Conservation (phyloP, 2,797 vertebrate species). For the Chlorospingus semifuscus region DNA sequence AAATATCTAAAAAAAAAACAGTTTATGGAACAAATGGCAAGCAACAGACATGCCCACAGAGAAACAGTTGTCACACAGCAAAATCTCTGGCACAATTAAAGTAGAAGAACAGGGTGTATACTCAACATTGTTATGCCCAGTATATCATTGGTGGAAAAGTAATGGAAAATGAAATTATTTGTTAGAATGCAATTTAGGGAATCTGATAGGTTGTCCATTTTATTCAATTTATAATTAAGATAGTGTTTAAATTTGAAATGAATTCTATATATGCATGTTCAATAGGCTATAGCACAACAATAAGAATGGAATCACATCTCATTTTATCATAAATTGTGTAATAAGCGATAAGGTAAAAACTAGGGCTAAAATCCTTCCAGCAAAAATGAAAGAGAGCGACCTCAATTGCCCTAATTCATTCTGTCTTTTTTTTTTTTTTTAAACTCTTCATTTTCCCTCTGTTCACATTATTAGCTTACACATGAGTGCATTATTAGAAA, state of each 20-base stretch:
- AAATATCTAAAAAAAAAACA: neutral
- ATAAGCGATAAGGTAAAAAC: conserved; percentile 97
- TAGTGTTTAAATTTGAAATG: conserved; percentile 87
- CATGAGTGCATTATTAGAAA: conserved; percentile 88
- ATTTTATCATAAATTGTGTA: conserved; percentile 94
- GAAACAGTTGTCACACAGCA: conserved; percentile 55
- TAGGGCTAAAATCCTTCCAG: conserved; percentile 87
- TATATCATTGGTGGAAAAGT: conserved; percentile 75
- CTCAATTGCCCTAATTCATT: conserved; percentile 92
- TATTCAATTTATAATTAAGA: conserved; percentile 85
- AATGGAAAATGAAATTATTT: conserved; percentile 85
- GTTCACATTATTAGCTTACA: conserved; percentile 91
- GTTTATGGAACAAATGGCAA: conserved; percentile 69
- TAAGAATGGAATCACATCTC: conserved; percentile 85
- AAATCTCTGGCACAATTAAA: conserved; percentile 74
- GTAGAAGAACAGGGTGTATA: conserved; percentile 63
- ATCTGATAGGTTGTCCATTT: conserved; percentile 80
- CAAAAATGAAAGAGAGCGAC: conserved; percentile 90
- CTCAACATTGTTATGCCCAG: conserved; percentile 67
- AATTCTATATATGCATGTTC: conserved; percentile 89
- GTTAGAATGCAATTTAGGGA: conserved; percentile 82
- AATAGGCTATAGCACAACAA: conserved; percentile 86
- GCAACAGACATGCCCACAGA: conserved; percentile 65
- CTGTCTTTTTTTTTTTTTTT: conserved; percentile 77
- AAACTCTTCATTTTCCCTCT: conserved; percentile 86